A percentile compares a stretch with the other conserved stretches of the same genome.
Conservation (phyloP, 2,797 vertebrate species). For the Tenualosa ilisha region DNA sequence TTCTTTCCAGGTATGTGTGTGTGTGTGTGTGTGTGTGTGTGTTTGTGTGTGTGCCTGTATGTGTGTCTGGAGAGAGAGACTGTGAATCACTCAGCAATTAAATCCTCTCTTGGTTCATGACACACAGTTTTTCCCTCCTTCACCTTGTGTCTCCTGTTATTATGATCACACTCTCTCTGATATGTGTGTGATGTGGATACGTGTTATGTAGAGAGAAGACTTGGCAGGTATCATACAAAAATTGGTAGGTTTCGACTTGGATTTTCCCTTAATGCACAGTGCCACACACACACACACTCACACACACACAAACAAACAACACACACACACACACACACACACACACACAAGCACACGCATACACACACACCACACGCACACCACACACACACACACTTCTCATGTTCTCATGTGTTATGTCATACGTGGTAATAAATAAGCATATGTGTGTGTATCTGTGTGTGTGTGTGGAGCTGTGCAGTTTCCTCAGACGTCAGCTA, state of each 20-base stretch:
- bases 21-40: constrained; percentile 11
- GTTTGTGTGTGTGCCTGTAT: neutral
- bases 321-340: neutral
- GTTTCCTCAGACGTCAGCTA: too few relatives aligned
- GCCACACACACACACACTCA: neutral
- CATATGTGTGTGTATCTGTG: too few relatives aligned
- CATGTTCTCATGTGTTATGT: too few relatives aligned
- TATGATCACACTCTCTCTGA: too few relatives aligned
- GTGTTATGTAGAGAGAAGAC: neutral
- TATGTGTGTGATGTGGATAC: too few relatives aligned
- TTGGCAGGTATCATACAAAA: neutral
- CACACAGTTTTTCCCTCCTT: neutral
- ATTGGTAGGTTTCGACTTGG: neutral
- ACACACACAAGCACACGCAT: neutral
- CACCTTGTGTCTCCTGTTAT: neutral
- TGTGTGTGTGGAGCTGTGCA: too few relatives aligned
- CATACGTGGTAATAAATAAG: too few relatives aligned
- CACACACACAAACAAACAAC: neutral
- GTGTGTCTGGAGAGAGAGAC: neutral
- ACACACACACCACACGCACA: constrained; percentile 2
- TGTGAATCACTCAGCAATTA: neutral
- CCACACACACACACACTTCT: neutral
- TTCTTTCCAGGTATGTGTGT: neutral
- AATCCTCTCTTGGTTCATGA: neutral
- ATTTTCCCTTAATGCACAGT: neutral